phyloP scores from a whole-genome alignment of 2,888 invertebrate genomes.

The Mythimna pallens region DNA sequence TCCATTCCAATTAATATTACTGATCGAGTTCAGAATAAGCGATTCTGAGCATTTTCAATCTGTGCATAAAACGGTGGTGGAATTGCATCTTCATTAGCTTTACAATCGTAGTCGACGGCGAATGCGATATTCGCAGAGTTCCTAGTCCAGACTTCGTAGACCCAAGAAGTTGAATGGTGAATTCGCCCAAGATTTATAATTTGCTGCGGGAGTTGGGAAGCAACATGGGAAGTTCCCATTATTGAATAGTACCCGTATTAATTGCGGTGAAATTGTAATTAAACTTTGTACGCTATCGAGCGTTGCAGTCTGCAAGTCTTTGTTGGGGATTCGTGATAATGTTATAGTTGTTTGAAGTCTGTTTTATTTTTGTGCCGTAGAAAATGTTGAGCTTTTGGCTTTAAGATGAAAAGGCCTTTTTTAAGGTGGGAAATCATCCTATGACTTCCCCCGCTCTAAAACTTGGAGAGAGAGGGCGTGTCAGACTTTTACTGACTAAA shows the following conservation, averaged over 20 bases:
- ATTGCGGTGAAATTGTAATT: conserved; percentile 65
- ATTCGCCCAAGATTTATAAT: conserved; percentile 65
- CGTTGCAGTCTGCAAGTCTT: conserved; percentile 49
- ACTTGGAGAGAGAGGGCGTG: too few species aligned
- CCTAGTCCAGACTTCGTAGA: conserved; percentile 67
- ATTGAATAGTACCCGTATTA: conserved; percentile 61
- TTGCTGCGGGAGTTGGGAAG: conserved; percentile 61
- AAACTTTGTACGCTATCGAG: conserved; percentile 53
- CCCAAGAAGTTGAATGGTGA: conserved; percentile 70
- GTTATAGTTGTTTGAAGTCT: background rate
- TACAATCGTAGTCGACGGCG: conserved; percentile 76
- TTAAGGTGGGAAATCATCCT: too few species aligned
- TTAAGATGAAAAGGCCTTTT: too few species aligned
- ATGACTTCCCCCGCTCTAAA: too few species aligned
- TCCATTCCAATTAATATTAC: conserved; percentile 71
- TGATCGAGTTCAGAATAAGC: conserved; percentile 66
- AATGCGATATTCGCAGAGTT: conserved; percentile 72
- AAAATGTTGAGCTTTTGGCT: background rate
- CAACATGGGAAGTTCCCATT: conserved; percentile 60
- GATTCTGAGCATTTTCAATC: conserved; percentile 79
- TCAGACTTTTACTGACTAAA: too few species aligned
- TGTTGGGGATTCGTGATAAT: conserved; percentile 34
- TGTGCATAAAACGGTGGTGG: conserved; percentile 74
- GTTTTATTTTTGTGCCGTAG: background rate
- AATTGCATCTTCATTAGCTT: conserved; percentile 82